phyloP scores from a whole-genome alignment of 2,888 invertebrate species.

The Eremobia ochroleuca region DNA sequence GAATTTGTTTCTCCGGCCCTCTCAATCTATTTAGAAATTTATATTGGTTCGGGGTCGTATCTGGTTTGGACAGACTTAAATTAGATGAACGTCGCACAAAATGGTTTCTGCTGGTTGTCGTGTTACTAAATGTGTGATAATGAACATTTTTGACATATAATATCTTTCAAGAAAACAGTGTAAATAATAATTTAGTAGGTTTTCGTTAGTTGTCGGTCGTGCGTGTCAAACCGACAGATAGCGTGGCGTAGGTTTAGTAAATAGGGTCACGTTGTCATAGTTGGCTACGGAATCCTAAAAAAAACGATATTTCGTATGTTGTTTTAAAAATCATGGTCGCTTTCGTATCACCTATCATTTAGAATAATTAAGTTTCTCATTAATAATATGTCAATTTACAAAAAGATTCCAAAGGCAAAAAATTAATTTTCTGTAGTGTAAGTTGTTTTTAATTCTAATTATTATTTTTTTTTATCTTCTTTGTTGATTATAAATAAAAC shows the following conservation, averaged over 20 bases:
- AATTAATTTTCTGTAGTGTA: not conserved
- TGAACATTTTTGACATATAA: not conserved
- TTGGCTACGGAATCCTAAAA: not conserved
- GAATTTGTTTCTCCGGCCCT: too few relatives aligned
- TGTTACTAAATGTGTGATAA: not conserved
- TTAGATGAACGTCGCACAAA: not conserved
- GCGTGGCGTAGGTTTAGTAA: not conserved
- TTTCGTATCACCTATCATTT: not conserved
- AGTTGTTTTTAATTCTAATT: not conserved
- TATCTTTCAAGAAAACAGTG: not conserved
- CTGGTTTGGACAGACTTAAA: too few relatives aligned
- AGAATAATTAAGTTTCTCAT: not conserved
- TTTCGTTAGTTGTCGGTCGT: not conserved
- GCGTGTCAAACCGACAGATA: too few relatives aligned
- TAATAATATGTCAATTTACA: not conserved
- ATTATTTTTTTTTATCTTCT: not conserved
- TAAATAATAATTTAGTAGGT: not conserved
- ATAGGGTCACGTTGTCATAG: not conserved
- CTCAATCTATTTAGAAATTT: too few relatives aligned
- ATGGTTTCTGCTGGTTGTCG: not conserved
- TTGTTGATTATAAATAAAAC: conserved; percentile 37
- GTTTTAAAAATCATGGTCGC: not conserved
- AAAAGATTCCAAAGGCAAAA: conserved; percentile 9
- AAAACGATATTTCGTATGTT: not conserved
- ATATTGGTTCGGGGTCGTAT: too few relatives aligned